Percentiles rank a stretch among this genome's conserved stretches.
phyloP scores from a whole-genome alignment of 2,113 vertebrate species.

The Daphoenositta chrysoptera region DNA sequence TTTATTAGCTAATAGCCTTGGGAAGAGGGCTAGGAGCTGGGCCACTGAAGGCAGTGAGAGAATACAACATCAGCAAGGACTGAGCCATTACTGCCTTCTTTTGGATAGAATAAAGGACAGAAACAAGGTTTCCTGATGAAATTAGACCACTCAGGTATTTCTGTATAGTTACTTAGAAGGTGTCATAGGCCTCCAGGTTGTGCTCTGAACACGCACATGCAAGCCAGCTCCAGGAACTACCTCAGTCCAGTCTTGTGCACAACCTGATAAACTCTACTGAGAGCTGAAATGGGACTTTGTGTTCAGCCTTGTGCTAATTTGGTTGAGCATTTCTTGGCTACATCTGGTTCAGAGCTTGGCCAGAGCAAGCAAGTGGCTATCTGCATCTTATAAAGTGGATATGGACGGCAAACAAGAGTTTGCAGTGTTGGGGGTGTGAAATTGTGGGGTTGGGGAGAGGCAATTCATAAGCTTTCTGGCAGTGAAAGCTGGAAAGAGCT shows the following conservation, averaged over 20 bases:
- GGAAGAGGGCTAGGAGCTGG: neutral
- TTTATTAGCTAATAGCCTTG: neutral
- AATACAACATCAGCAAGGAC: neutral
- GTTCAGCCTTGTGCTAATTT: neutral
- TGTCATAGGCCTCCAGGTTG: neutral
- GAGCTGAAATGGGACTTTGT: neutral
- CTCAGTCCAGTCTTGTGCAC: neutral
- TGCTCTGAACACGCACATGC: neutral
- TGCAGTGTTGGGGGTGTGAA: neutral
- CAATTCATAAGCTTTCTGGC: neutral
- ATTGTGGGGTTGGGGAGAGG: rapidly evolving
- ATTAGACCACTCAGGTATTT: neutral
- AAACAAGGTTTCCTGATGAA: neutral
- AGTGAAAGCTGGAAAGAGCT: neutral
- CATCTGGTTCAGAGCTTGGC: neutral
- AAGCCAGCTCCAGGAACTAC: neutral
- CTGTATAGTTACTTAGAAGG: neutral
- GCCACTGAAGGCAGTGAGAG: neutral
- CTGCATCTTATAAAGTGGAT: neutral
- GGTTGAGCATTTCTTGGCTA: neutral
- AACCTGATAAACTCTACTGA: neutral
- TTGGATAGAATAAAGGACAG: neutral
- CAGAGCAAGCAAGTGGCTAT: neutral
- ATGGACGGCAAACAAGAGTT: neutral
- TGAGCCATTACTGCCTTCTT: neutral